phyloP scores from a whole-genome alignment of 2,888 invertebrate genomes.

The Eilema griseolum region DNA sequence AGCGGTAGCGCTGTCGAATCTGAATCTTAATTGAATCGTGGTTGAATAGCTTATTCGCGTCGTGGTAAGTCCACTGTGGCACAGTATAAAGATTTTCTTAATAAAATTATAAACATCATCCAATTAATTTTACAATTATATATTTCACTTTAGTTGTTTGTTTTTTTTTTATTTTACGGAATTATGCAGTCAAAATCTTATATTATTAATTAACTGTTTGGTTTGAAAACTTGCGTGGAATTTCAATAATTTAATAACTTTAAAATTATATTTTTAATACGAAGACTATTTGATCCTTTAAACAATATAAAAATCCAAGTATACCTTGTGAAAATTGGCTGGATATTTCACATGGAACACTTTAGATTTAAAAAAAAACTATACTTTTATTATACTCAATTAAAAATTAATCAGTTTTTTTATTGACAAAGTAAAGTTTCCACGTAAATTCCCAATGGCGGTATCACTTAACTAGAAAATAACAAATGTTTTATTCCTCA shows the following conservation, averaged over 20 bases:
- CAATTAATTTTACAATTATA: constrained; percentile 50
- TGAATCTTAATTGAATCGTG: too few species aligned
- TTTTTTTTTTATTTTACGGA: constrained; percentile 51
- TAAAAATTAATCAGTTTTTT: neutral
- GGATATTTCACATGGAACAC: constrained; percentile 72
- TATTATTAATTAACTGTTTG: constrained; percentile 52
- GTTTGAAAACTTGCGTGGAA: constrained; percentile 52
- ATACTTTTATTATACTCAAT: neutral
- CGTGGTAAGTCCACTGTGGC: neutral
- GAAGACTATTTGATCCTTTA: neutral
- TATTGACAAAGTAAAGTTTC: constrained; percentile 23
- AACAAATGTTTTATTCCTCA: constrained; percentile 64
- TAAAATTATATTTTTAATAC: neutral
- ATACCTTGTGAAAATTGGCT: constrained; percentile 77
- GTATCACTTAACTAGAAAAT: constrained; percentile 39
- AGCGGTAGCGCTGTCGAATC: too few species aligned
- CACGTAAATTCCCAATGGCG: constrained; percentile 58
- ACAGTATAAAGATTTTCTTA: constrained; percentile 14
- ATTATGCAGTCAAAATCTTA: constrained; percentile 64
- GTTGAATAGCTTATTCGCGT: too few species aligned
- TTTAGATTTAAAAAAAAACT: constrained; percentile 1
- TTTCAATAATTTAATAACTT: neutral
- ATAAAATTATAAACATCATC: constrained; percentile 41
- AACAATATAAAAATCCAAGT: constrained; percentile 25
- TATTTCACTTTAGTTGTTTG: constrained; percentile 39